phyloP scores from a whole-genome alignment of 2,113 vertebrate species.

The Alligator mississippiensis region DNA sequence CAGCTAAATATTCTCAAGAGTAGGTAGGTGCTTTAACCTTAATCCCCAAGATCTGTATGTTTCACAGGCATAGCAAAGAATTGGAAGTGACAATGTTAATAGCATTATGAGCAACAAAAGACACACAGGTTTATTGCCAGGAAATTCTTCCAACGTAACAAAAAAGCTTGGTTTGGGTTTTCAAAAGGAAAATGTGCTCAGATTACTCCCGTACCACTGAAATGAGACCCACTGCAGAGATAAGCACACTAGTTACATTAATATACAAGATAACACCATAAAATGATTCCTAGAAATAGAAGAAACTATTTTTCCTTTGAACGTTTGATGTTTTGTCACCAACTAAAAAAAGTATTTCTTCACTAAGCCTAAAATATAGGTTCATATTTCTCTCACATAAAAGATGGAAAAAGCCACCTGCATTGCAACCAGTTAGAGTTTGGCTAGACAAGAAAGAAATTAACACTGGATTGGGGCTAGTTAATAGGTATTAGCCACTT shows the following conservation, averaged over 20 bases:
- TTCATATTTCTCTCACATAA: not conserved
- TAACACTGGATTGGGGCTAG: not conserved
- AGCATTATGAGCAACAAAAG: not conserved
- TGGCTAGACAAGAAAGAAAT: not conserved
- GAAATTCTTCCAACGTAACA: not conserved
- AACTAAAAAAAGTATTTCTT: not conserved
- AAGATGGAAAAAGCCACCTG: not conserved
- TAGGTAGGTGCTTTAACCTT: not conserved
- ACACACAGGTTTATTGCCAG: not conserved
- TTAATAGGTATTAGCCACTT: not conserved
- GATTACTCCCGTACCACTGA: not conserved
- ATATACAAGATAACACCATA: not conserved
- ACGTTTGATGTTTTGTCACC: not conserved
- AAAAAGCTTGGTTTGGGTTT: not conserved
- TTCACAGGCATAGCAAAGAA: not conserved
- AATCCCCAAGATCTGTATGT: not conserved
- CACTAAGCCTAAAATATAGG: not conserved
- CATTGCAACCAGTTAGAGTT: not conserved
- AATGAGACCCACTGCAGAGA: constrained; percentile 1
- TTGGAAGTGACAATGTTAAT: not conserved
- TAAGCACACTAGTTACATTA: not conserved
- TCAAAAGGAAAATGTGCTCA: not conserved
- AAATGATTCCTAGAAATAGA: not conserved
- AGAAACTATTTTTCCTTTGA: not conserved
- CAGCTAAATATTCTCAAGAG: not conserved